Percentiles rank a stretch among this genome's conserved stretches.
These are phyloP conservation scores for Xiphorhynchus erythropygius DNA, from an alignment of 2,797 vertebrate genomes.

Conservation along the genomic window DNA sequence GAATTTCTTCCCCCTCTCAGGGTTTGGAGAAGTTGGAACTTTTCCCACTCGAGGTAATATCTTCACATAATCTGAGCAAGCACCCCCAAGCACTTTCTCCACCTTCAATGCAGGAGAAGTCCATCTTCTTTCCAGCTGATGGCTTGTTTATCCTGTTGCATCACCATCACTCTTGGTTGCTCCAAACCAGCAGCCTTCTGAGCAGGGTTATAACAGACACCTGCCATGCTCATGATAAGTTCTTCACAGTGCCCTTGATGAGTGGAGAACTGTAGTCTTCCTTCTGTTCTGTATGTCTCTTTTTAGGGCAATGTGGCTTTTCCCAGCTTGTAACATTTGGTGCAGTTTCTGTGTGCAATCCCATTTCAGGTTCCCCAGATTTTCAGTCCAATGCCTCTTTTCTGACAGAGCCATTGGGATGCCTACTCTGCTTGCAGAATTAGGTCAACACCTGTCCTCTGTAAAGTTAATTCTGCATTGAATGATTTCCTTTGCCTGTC, in stretches of 20 bases:
- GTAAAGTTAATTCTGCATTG: background rate
- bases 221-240: background rate
- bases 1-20: background rate
- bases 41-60: background rate
- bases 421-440: background rate
- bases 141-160: background rate
- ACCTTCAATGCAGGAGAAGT: background rate
- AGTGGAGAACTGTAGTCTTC: background rate
- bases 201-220: fast-evolving
- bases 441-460: background rate
- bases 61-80: background rate
- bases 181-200: background rate
- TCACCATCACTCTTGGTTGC: background rate
- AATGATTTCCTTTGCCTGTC: background rate
- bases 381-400: background rate
- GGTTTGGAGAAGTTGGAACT: background rate
- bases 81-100: background rate
- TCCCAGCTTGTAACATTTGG: background rate
- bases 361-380: background rate
- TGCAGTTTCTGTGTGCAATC: background rate
- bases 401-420: fast-evolving
- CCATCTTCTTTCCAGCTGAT: background rate
- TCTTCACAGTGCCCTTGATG: background rate
- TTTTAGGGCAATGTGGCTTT: background rate
- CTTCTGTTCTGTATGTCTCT: background rate